Conservation (phyloP, 2,113 vertebrate species). For the Atherinomorus stipes region DNA sequence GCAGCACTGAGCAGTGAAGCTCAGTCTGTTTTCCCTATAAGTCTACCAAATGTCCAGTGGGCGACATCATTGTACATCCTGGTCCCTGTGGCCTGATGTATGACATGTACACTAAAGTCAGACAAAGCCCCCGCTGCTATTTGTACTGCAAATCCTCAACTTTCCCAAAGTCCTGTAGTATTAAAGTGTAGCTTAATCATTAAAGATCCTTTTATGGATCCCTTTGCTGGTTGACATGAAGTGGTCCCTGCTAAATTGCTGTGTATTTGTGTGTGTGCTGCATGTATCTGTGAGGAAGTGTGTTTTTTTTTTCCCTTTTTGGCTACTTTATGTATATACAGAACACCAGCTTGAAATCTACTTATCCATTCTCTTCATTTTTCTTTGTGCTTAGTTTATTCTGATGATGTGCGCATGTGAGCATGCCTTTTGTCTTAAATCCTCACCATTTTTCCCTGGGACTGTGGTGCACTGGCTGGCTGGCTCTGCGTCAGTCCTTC, state of each 20-base stretch:
- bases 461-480: constrained; percentile 57
- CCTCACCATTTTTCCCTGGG: constrained; percentile 40
- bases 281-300: neutral
- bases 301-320: neutral
- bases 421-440: constrained; percentile 38
- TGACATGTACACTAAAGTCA: constrained; percentile 40
- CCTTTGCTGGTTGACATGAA: constrained; percentile 16
- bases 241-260: constrained; percentile 1
- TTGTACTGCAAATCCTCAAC: constrained; percentile 38
- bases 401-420: neutral
- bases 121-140: neutral
- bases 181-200: constrained; percentile 30
- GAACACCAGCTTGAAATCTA: neutral
- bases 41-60: constrained; percentile 54
- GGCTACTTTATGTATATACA: neutral
- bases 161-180: constrained; percentile 50
- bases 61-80: constrained; percentile 54
- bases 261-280: neutral
- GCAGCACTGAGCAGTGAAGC: neutral
- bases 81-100: constrained; percentile 28
- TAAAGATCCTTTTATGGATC: constrained; percentile 21
- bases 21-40: constrained; percentile 27
- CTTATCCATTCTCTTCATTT: neutral
- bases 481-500: constrained; percentile 76
- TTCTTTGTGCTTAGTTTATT: constrained; percentile 7